Percentiles rank a stretch among this genome's conserved stretches.
These are phyloP conservation scores for Philhelius pedissequus DNA, from an alignment of 2,888 invertebrate genomes.

Conservation along the genomic window DNA sequence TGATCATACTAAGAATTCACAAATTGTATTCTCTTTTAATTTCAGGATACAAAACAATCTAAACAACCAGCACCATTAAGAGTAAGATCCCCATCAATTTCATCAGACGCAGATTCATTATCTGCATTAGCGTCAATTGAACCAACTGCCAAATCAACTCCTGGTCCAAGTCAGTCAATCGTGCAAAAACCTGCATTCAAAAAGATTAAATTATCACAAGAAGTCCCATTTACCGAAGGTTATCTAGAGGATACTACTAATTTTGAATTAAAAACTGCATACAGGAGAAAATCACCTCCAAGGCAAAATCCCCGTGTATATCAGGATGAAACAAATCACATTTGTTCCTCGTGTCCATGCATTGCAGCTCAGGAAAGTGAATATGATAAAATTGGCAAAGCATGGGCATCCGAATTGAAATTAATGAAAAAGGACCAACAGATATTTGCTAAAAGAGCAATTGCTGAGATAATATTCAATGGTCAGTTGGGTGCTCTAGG, in stretches of 20 bases:
- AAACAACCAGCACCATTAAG: not conserved
- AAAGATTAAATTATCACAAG: not conserved
- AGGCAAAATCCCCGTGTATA: not conserved
- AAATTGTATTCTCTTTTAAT: not conserved
- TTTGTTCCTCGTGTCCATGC: conserved; percentile 40
- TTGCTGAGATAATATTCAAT: conserved; percentile 63
- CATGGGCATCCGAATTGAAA: conserved; percentile 62
- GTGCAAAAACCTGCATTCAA: not conserved
- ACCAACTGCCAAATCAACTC: not conserved
- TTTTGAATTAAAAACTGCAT: not conserved
- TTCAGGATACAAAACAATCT: not conserved
- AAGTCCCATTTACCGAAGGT: not conserved
- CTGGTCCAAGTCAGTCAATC: not conserved
- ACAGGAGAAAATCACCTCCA: not conserved
- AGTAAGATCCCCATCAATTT: not conserved
- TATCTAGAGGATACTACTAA: not conserved
- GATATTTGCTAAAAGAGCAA: conserved; percentile 61
- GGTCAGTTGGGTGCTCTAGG: conserved; percentile 52
- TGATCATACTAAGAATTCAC: too few relatives aligned
- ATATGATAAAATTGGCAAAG: conserved; percentile 51
- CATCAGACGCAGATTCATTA: too few relatives aligned
- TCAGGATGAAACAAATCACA: not conserved
- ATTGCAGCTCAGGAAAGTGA: conserved; percentile 30
- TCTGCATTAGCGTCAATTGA: too few relatives aligned
- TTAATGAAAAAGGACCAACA: conserved; percentile 56